A percentile compares a stretch with the other conserved stretches of the same genome.
Conservation (phyloP, 2,888 invertebrate species). For the Spialia ferax region DNA sequence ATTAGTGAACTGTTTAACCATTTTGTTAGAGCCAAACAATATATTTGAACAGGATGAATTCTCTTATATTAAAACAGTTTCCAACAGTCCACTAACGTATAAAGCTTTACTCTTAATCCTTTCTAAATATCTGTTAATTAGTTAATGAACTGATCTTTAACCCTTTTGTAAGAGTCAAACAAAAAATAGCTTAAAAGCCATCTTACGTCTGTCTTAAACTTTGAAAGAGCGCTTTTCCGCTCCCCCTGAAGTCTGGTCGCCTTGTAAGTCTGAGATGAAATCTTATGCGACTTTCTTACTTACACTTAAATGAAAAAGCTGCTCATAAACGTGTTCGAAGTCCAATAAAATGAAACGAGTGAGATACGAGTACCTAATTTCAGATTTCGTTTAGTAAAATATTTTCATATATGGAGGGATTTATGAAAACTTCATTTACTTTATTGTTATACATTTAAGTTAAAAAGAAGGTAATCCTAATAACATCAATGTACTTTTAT, state of each 20-base stretch:
- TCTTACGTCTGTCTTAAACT: slow-evolving; percentile 19
- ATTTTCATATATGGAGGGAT: neutral
- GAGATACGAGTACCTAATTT: neutral
- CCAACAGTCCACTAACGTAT: neutral
- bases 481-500: too few species aligned
- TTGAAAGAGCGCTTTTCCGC: slow-evolving; percentile 26
- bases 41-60: too few species aligned
- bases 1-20: too few species aligned
- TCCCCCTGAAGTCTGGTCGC: slow-evolving; percentile 13
- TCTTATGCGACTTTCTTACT: slow-evolving; percentile 10
- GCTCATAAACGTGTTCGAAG: neutral
- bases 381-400: neutral
- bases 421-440: neutral
- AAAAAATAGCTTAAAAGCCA: slow-evolving; percentile 19
- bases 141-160: slow-evolving; percentile 27
- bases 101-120: neutral
- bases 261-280: slow-evolving; percentile 19
- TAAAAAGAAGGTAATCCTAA: too few species aligned
- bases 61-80: too few species aligned
- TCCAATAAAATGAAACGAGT: neutral
- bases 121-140: slow-evolving; percentile 11
- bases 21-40: too few species aligned
- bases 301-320: slow-evolving; percentile 15
- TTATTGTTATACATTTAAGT: too few species aligned
- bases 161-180: slow-evolving; percentile 2